These are phyloP conservation scores for Heliangelus exortis DNA, from an alignment of 2,797 vertebrate species.

Conservation along the genomic window DNA sequence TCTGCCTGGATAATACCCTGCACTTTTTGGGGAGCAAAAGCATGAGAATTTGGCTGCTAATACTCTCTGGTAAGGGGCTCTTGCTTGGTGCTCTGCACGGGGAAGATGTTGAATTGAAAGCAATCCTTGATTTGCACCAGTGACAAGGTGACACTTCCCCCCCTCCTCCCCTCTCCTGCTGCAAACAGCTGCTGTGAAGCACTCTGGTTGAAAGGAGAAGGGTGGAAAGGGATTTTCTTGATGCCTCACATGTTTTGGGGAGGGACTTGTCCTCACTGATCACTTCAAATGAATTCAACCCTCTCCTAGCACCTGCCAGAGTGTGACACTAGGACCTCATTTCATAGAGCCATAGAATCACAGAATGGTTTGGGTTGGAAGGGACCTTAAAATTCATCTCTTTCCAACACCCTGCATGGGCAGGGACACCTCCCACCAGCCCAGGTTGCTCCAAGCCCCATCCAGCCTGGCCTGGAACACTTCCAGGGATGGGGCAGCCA, in stretches of 20 bases:
- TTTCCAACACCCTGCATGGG: no score
- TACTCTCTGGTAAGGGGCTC: background rate
- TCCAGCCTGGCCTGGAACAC: no score
- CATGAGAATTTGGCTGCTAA: background rate
- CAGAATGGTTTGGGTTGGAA: no score
- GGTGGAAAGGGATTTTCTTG: background rate
- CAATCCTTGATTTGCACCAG: background rate
- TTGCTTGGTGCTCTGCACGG: fast-evolving
- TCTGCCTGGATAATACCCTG: background rate
- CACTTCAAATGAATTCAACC: background rate
- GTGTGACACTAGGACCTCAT: background rate
- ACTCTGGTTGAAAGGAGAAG: background rate
- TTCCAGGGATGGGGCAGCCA: no score
- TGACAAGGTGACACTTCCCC: background rate
- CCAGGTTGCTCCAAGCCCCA: no score
- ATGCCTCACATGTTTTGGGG: background rate
- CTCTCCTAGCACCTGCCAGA: background rate
- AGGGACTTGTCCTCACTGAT: background rate
- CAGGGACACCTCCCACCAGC: no score
- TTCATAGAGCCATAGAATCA: no score
- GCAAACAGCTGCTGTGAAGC: background rate
- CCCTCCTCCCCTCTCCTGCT: background rate
- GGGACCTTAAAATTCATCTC: no score
- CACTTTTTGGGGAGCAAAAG: background rate
- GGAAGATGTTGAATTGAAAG: background rate